Base-by-base conservation (phyloP, 2,888 invertebrate genomes). In the Dryobotodes eremita region DNA sequence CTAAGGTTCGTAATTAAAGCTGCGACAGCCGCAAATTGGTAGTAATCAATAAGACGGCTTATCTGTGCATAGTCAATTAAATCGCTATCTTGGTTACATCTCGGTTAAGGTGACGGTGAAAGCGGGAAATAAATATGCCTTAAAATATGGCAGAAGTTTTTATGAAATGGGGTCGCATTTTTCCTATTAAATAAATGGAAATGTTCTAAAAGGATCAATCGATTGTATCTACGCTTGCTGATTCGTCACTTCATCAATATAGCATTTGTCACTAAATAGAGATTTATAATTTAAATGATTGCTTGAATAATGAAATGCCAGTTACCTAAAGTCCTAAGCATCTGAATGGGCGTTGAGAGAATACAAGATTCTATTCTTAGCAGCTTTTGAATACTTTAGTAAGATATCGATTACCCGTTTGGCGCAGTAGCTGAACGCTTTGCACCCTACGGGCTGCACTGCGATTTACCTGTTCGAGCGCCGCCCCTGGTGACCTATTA, bases 21-120 rank as follows among this genome's bases (percentile, higher is more conserved):
- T 83, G 76, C 83, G 86, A 81, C 81, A 84, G 83, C 71, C 86
- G 84, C 86, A 89, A 91, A 90, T 91, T 89, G 88, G 85, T 79
- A 82, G 82, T 79, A 89, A 91, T 90, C 88, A 87, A 90, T 92
- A 89, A 88, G 76, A 62, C 20, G 75, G 85, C 87, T 88, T 91
- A 90, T 89, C 90, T 85, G 84, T 79, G 83, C 80, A 82, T 86
- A 86, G 88, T 90, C 89, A 91, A 92, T 92, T 91, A 90, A 92
- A 90, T 65, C 73, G 62, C 73, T 87, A 87, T 89, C 89, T 82
- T 71, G 74, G 74, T 85, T 71, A 71, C 82, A 88, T 90, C 88
- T 87, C 75, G 74, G 71, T 72, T 79, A 78, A 75, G 65, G 77
- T 75, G 70, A 75, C 10, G 55, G 69, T 50, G 75, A 83, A 80